Conservation (phyloP, 2,113 vertebrate genomes). For the Eupsittula cactorum region DNA sequence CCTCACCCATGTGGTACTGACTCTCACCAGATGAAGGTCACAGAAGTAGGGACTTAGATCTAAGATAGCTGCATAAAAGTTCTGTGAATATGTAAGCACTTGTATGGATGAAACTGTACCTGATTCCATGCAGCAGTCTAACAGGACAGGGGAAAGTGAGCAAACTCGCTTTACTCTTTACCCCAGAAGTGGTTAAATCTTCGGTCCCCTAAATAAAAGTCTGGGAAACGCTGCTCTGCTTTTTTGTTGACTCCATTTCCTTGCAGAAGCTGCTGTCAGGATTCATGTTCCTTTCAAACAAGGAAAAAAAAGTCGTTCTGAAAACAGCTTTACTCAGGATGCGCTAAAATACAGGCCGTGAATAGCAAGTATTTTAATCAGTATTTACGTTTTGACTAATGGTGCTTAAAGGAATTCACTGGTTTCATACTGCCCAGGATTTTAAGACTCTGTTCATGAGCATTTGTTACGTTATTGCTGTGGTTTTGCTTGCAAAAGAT, state of each 20-base stretch:
- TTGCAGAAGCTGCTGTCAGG: background rate
- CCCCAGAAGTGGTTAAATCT: background rate
- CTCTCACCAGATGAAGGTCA: background rate
- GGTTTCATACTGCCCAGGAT: background rate
- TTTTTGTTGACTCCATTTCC: background rate
- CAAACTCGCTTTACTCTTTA: background rate
- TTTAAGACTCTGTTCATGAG: background rate
- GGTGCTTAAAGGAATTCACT: conserved; percentile 2
- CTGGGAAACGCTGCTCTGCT: background rate
- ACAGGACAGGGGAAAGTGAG: background rate
- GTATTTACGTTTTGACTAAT: background rate
- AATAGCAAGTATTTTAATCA: background rate
- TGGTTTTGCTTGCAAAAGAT: background rate
- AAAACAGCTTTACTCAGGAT: background rate
- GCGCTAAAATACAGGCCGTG: background rate
- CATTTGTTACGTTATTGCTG: background rate
- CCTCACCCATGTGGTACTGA: background rate
- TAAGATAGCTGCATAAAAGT: background rate
- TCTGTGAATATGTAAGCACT: background rate
- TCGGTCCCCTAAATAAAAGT: background rate
- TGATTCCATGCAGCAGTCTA: background rate
- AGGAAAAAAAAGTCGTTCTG: background rate
- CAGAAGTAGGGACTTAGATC: background rate
- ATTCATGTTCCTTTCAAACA: background rate
- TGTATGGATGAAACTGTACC: background rate